phyloP scores from a whole-genome alignment of 2,888 invertebrate genomes.

The Suillia variegata region DNA sequence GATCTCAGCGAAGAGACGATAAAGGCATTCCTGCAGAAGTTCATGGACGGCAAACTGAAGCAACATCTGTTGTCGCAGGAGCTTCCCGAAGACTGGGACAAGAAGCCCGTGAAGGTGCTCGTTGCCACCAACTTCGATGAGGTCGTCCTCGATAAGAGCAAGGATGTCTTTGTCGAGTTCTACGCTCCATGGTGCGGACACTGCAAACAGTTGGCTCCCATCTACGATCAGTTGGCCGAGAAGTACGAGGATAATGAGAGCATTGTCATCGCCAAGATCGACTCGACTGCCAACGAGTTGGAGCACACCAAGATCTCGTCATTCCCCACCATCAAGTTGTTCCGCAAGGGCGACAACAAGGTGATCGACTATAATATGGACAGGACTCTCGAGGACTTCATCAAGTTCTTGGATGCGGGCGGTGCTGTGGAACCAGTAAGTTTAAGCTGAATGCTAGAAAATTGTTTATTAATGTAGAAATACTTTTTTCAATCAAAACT shows the following conservation, averaged over 20 bases:
- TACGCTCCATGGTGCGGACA: conserved; percentile 99
- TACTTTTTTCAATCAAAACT: background rate
- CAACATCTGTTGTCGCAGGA: conserved; percentile 94
- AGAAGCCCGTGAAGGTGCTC: conserved; percentile 87
- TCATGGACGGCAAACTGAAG: conserved; percentile 91
- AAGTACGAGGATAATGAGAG: conserved; percentile 84
- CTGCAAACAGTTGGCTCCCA: conserved; percentile 96
- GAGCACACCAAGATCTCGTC: conserved; percentile 93
- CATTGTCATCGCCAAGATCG: conserved; percentile 97
- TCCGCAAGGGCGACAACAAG: conserved; percentile 89
- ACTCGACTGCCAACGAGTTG: conserved; percentile 96
- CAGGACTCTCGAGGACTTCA: conserved; percentile 89
- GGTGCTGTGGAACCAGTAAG: conserved; percentile 76
- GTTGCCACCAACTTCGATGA: conserved; percentile 96
- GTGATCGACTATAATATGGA: conserved; percentile 93
- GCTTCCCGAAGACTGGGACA: conserved; percentile 96
- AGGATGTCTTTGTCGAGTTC: conserved; percentile 97
- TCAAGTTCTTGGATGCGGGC: conserved; percentile 91
- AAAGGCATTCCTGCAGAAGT: conserved; percentile 82
- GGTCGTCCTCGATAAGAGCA: conserved; percentile 83
- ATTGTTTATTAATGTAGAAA: background rate
- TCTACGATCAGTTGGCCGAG: conserved; percentile 95
- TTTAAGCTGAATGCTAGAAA: conserved; percentile 10
- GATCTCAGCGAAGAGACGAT: conserved; percentile 54
- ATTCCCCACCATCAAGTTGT: conserved; percentile 94